A percentile compares a stretch with the other conserved stretches of the same genome.
These are phyloP conservation scores for Sprattus sprattus DNA, from an alignment of 2,113 vertebrate species.

Conservation along the genomic window DNA sequence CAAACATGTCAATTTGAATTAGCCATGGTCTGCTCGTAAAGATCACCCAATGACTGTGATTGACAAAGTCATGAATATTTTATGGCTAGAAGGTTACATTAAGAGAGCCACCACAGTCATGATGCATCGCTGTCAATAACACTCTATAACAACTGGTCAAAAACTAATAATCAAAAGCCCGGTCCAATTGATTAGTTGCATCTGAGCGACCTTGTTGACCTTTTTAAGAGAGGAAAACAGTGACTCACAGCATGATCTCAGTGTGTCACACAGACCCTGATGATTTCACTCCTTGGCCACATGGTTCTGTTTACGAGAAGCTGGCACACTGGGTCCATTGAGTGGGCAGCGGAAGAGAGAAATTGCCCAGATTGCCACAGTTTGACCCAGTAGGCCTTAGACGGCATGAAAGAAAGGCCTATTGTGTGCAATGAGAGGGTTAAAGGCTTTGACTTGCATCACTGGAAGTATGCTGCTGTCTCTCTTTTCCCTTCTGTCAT, in stretches of 20 bases:
- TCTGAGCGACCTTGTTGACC: not conserved
- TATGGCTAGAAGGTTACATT: not conserved
- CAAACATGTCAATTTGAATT: not conserved
- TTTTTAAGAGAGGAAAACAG: not conserved
- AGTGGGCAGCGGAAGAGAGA: not conserved
- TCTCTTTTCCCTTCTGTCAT: not conserved
- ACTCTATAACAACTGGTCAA: not conserved
- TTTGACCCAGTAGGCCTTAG: not conserved
- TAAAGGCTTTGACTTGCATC: not conserved
- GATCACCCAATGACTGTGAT: not conserved
- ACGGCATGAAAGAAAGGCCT: not conserved
- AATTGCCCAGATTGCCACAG: not conserved
- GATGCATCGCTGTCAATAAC: not conserved
- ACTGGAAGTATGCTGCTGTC: not conserved
- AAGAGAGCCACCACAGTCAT: not conserved
- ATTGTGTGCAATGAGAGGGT: not conserved
- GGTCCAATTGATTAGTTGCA: not conserved
- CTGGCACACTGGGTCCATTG: not conserved
- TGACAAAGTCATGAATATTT: not conserved
- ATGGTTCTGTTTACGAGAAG: not conserved
- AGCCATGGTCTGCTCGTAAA: not conserved
- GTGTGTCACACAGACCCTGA: not conserved
- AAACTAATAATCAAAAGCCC: not conserved
- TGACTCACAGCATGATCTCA: not conserved
- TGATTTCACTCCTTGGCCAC: not conserved